Base-by-base conservation (phyloP, 2,797 vertebrate genomes). In the Chrysolophus pictus region DNA sequence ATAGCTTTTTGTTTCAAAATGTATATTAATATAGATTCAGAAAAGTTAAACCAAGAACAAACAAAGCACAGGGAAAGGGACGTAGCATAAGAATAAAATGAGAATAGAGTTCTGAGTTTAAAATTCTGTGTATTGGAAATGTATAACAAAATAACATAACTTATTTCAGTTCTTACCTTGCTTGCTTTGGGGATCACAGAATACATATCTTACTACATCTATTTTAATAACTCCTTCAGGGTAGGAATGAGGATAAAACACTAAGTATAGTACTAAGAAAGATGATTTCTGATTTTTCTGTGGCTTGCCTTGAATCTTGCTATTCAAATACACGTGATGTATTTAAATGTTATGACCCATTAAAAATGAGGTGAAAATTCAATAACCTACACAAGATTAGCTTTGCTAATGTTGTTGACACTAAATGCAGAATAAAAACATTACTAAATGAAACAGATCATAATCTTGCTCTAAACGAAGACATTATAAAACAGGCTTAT, bases 351-450 rank as follows among this genome's bases (percentile, higher is more conserved):
- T 84, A 67, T 68, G 67, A 87, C 28, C 37, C 55, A 63, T 75
- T 91, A 85, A 64, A 94, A 94, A 93, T 4, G 8, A 84, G 88
- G 56, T 1, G 11, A 77, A 44, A 91, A 91, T 93, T 91, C 87
- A 96, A 63, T 85, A 88, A 77, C 11, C 42, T 59, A 44, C n/a
- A 62, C 37, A 79, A 71, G 77, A 90, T 91, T 77, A 71, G 63
- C 65, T 96, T 92, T 94, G 44, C 24, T 95, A 89, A 90, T 78
- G 87, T 41, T 91, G 79, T 81, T 93, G 74, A 92, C 46, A 58
- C 24, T 87, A 77, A 86, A 65, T 56, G 39, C 4, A 2, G 65
- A 90, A 82, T 88, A 84, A 94, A 93, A 76, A 90, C 67, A 70
- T 95, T 90, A 87, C 62, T 53, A 84, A 90, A 92, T 74, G 33